Evolutionary conservation across 30 jellyfish, hydroid and myxozoan genomes (phyloP).

Genomic region (Cassiopea xamachana): DNA sequence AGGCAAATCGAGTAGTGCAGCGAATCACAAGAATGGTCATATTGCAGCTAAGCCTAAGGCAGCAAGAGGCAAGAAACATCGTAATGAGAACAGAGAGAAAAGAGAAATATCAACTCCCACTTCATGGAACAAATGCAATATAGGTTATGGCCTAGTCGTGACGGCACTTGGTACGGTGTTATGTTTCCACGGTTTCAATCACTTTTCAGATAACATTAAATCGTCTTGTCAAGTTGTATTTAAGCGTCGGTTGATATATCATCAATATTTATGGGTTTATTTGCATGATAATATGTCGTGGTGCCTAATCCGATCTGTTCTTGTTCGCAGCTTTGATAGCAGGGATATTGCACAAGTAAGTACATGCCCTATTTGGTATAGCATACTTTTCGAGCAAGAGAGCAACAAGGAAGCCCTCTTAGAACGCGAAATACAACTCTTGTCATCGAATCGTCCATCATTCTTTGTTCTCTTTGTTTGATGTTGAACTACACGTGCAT

Average conservation of each 20-base stretch:
- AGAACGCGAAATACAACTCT: background rate
- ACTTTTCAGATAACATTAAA: background rate
- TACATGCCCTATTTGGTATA: background rate
- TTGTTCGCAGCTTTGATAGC: slow-evolving; percentile 47
- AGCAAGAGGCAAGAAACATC: slow-evolving; percentile 56
- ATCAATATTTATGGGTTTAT: slow-evolving; percentile 22
- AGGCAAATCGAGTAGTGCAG: slow-evolving; percentile 23
- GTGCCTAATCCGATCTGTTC: slow-evolving; percentile 27
- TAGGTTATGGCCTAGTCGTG: slow-evolving; percentile 31
- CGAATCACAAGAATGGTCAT: slow-evolving; percentile 34
- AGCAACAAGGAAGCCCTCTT: background rate
- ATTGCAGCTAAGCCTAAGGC: slow-evolving; percentile 14
- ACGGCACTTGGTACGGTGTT: slow-evolving; percentile 30
- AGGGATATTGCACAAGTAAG: slow-evolving; percentile 66
- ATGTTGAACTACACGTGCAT: slow-evolving; percentile 20
- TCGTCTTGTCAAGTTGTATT: background rate
- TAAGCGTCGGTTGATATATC: slow-evolving; percentile 2
- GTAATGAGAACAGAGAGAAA: slow-evolving; percentile 26
- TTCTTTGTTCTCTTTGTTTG: slow-evolving; percentile 28
- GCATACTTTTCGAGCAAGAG: background rate
- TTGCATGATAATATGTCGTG: slow-evolving; percentile 2
- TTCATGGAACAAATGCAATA: slow-evolving; percentile 16
- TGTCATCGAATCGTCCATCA: slow-evolving; percentile 63
- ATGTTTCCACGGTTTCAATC: background rate
- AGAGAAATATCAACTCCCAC: slow-evolving; percentile 1